Evolutionary conservation across 2,888 invertebrate genomes (phyloP).

Genomic region (Cepaea hortensis): DNA sequence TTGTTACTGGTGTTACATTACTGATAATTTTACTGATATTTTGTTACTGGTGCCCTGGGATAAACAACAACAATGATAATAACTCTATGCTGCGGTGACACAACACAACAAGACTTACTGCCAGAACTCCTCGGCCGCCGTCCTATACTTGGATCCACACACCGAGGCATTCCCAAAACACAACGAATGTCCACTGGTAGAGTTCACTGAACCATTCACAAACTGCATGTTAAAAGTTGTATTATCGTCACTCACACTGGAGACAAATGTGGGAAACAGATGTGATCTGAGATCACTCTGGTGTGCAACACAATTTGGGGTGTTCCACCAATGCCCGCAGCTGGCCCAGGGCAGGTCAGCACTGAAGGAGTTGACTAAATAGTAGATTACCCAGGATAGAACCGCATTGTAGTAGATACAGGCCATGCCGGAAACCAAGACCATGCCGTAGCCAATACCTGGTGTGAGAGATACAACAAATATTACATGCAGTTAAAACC

Average conservation of each 20-base stretch:
- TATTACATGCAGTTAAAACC: not conserved
- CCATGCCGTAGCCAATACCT: slow-evolving; percentile 66
- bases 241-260: not conserved
- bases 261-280: not conserved
- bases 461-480: slow-evolving; percentile 1
- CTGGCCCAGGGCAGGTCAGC: slow-evolving; percentile 59
- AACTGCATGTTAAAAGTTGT: not conserved
- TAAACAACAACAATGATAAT: no score
- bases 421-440: slow-evolving; percentile 61
- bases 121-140: slow-evolving; percentile 64
- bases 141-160: slow-evolving; percentile 32
- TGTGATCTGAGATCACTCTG: not conserved
- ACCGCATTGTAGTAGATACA: slow-evolving; percentile 65
- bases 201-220: not conserved
- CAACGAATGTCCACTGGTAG: not conserved
- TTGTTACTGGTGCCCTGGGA: no score
- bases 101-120: slow-evolving; percentile 54
- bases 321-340: slow-evolving; percentile 63
- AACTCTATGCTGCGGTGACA: no score
- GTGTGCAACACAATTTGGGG: slow-evolving; percentile 54
- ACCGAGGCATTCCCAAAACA: not conserved
- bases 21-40: no score
- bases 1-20: no score
- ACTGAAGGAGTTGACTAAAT: slow-evolving; percentile 60
- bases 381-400: slow-evolving; percentile 64